Conservation (phyloP, 2,888 invertebrate genomes). For the Drosophila melanosoma region DNA sequence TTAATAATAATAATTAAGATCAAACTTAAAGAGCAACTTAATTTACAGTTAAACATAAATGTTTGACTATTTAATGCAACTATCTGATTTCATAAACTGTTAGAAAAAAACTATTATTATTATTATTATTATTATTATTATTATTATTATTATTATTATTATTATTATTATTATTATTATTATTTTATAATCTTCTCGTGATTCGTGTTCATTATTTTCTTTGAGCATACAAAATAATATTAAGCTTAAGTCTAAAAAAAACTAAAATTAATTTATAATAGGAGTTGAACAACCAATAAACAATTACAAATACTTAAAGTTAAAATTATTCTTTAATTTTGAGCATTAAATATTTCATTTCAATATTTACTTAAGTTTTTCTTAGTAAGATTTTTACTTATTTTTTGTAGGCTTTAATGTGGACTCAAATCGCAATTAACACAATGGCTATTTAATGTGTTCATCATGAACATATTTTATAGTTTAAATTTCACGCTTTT, state of each 20-base stretch:
- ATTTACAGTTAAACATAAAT: background rate
- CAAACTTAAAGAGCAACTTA: background rate
- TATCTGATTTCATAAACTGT: background rate
- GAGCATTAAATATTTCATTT: background rate
- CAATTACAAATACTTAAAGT: background rate
- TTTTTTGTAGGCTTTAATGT: background rate
- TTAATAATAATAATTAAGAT: background rate
- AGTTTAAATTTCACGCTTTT: background rate
- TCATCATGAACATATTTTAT: conserved; percentile 15
- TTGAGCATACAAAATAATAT: background rate
- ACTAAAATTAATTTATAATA: too few species aligned
- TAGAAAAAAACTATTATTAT: background rate
- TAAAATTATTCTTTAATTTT: background rate
- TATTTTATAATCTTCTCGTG: too few species aligned
- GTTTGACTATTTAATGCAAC: background rate
- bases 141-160: background rate
- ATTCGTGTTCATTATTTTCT: too few species aligned
- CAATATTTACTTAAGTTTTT: too few species aligned
- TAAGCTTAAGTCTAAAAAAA: too few species aligned
- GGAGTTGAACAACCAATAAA: background rate
- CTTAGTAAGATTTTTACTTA: background rate
- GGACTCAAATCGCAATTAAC: conserved; percentile 13
- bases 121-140: background rate
- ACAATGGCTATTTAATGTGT: conserved; percentile 10
- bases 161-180: background rate